Base-by-base conservation (phyloP, 2,113 vertebrate genomes). In the Actinemys pallida region DNA sequence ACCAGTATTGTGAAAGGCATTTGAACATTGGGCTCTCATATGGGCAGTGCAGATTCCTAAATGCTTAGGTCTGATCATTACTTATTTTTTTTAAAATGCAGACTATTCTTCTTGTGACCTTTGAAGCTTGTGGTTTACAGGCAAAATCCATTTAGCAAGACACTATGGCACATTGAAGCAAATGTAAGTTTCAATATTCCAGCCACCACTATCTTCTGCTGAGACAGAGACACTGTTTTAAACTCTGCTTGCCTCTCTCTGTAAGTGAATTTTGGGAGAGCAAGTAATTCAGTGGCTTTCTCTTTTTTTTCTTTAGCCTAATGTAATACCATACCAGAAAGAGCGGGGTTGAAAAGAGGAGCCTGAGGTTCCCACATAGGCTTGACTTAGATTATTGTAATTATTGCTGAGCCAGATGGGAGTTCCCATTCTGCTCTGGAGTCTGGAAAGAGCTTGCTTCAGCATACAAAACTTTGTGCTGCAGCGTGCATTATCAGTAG, bases 331-430 rank as follows among this genome's bases (percentile, higher is more conserved):
- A 56, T 3, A 84, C 5, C 82, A 91, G 76, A 91, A 89, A 7
- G 24, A 91, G 90, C 45, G 81, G 78, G 8, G 78, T 92, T 81
- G 47, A 39, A 9, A 72, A 72, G 65, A 39, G 3, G n/a, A 10
- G 19, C 22, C n/a, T 72, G 20, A 62, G 83, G 35, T 62, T 25
- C 3, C 39, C 83, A 20, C 53, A 24, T 79, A 81, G 7, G 1
- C 87, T 89, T 87, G 72, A 92, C 75, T 50, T 62, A 93, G 62
- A 89, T 90, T 90, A 12, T 87, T 75, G 10, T 94, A 53, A 91
- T 65, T 10, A 4, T 84, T 88, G 90, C 4, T 39, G 0, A 72
- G 50, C 80, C 22, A 86, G 85, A 83, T 42, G 47, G 12, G 59
- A 82, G 27, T 35, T 35, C 1, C 25, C 16, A 47, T 76, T 65